Base-by-base conservation (phyloP, 1,140 invertebrate species). In the Papilio glaucus region DNA sequence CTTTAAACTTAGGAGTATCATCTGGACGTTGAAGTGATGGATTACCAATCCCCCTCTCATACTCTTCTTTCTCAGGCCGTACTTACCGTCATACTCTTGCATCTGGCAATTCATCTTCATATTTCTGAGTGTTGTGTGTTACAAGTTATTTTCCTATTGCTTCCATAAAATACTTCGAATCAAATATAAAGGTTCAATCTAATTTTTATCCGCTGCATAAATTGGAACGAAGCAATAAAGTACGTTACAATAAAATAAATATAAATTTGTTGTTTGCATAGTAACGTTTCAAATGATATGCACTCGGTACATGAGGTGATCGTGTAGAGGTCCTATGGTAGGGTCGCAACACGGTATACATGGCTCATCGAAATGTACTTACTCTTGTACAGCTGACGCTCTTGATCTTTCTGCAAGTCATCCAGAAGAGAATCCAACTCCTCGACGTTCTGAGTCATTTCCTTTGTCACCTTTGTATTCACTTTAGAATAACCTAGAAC, bases 381-480 rank as follows among this genome's bases (percentile, higher is more conserved):
- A 93, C 93, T 90, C 73, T 93, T 93, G 61, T 94, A 94, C 3
- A 93, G 82, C 79, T 92, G 91, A 53, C 93, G 75, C 57, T 94
- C 93, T 72, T 93, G 93, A 65, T 94, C 93, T 72, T 87, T 89
- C 74, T 93, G 93, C 68, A 94, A 73, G 72, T 94, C 93, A 21
- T 94, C 93, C n/a, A 94, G 85, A 9, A 94, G 83, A 0, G 92
- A 93, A 75, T 94, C 93, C 74, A 94, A 79, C 71, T 94, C 93
- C 13, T 93, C 93, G 1, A 94, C 93, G 61, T 94, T 94, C 70
- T 94, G 93, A 0, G 88, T 84, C 78, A 94, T 81, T 18, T 93
- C 93, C 71, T 91, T 92, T n/a, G 88, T 90, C 67, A 84, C 89
- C 74, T 92, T 93, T 0, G 85, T 82, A 53, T 90, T 92, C 15